Base-by-base conservation (phyloP, 2,888 invertebrate species). In the Orchesellides sinensis region DNA sequence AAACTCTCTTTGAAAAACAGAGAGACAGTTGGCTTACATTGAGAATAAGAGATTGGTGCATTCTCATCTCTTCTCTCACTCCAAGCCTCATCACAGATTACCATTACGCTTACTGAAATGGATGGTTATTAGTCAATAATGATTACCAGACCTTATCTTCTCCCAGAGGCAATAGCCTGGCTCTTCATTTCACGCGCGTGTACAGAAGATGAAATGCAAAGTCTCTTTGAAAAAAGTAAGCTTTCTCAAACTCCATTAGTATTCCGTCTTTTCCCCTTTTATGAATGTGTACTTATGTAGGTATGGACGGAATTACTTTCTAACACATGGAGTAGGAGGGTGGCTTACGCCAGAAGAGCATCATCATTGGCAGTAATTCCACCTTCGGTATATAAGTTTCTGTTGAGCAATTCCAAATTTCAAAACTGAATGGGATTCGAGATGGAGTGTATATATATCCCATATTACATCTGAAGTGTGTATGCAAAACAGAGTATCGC, bases 91-190 rank as follows among this genome's bases (percentile, higher is more conserved):
- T n/a, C n/a, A n/a, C n/a, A 35, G n/a, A 70, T 25, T n/a, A 45
- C 70, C 63, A 63, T 74, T 74, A 74, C 56, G 52, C 73, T 65
- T 56, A 19, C 59, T 75, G 45, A 68, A 77, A 75, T 72, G 78
- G 75, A 77, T 74, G 74, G 83, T 85, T 85, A 85, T 84, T 84
- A 85, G 85, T 85, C 85, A 85, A 85, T 85, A 85, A 85, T 85
- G 84, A 81, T 85, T 84, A 85, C 84, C 83, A 77, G 75, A 75
- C 75, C 75, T 75, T 75, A 75, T 75, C 75, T 74, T 54, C 75
- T 56, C 56, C 35, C 40, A 45, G 21, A 21, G 52, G 52, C 52
- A 17, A 52, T 17, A 21, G 52, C 40, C 52, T 52, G 2, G 40
- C 40, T 40, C 40, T 40, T 40, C 40, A 40, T 40, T 40, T 40